These are phyloP conservation scores for Phyto melanocephala DNA, from an alignment of 2,888 invertebrate genomes.

Conservation along the genomic window DNA sequence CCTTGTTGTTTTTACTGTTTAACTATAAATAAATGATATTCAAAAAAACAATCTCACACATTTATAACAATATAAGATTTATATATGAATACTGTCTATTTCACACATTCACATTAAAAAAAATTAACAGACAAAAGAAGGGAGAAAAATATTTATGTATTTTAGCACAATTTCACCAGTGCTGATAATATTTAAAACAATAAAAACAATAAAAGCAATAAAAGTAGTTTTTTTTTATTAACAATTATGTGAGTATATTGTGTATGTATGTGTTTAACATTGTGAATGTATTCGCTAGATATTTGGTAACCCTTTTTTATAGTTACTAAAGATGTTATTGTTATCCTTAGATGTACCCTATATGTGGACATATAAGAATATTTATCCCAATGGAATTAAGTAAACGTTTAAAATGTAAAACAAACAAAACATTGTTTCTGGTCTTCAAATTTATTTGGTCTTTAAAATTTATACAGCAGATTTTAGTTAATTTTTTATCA, in stretches of 20 bases:
- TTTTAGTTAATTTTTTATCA: no score
- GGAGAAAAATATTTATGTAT: conserved; percentile 16
- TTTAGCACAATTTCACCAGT: conserved; percentile 27
- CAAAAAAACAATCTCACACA: conserved; percentile 58
- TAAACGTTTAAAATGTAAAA: no score
- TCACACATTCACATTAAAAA: conserved; percentile 7
- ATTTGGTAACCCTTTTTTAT: conserved; percentile 8
- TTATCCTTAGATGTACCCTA: no score
- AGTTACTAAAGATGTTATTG: no score
- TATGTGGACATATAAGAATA: no score
- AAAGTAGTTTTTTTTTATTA: conserved; percentile 10
- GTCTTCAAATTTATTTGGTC: no score
- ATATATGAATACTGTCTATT: conserved; percentile 36
- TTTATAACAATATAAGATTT: conserved; percentile 52
- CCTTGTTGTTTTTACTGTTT: conserved; percentile 12
- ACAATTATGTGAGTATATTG: background rate
- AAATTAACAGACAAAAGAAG: no score
- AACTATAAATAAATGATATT: conserved; percentile 41
- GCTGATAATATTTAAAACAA: conserved; percentile 39
- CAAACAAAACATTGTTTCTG: no score
- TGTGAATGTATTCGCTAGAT: background rate
- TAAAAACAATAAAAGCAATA: conserved; percentile 35
- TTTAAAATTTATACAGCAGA: no score
- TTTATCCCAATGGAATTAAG: no score
- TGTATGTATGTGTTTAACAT: background rate